A percentile compares a stretch with the other conserved stretches of the same genome.
Conservation (phyloP, 2,888 invertebrate genomes). For the Pollenia griseotomentosa region DNA sequence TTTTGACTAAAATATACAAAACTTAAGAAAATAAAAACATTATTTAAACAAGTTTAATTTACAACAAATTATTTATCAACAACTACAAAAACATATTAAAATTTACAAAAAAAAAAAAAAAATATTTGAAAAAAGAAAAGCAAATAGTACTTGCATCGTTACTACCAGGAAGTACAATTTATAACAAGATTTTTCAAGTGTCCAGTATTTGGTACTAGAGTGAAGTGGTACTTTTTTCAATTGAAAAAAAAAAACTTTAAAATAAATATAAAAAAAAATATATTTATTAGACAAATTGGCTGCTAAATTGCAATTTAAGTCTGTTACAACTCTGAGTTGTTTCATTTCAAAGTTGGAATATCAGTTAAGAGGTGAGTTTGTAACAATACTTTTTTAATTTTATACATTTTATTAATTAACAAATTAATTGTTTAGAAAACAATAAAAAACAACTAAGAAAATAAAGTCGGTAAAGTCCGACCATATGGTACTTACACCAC, state of each 20-base stretch:
- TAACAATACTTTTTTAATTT: neutral
- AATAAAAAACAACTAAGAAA: neutral
- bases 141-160: conserved; percentile 17
- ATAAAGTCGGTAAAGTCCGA: too few relatives aligned
- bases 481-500: too few relatives aligned
- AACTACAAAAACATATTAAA: conserved; percentile 4
- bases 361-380: conserved; percentile 75
- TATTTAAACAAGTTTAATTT: conserved; percentile 29
- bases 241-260: conserved; percentile 16
- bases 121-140: conserved; percentile 7
- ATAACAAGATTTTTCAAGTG: conserved; percentile 40
- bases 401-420: too few relatives aligned
- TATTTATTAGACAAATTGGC: conserved; percentile 67
- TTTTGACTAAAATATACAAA: conserved; percentile 30
- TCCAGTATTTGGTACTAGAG: conserved; percentile 25
- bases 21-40: conserved; percentile 58
- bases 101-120: neutral
- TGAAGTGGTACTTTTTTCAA: conserved; percentile 30
- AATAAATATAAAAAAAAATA: neutral
- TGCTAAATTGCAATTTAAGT: conserved; percentile 57
- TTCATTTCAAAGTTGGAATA: conserved; percentile 74
- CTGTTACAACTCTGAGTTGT: conserved; percentile 70
- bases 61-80: neutral
- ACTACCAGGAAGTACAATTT: conserved; percentile 44
- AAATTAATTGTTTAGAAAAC: neutral